phyloP scores from a whole-genome alignment of 2,113 vertebrate genomes.

The Erinaceus europaeus region DNA sequence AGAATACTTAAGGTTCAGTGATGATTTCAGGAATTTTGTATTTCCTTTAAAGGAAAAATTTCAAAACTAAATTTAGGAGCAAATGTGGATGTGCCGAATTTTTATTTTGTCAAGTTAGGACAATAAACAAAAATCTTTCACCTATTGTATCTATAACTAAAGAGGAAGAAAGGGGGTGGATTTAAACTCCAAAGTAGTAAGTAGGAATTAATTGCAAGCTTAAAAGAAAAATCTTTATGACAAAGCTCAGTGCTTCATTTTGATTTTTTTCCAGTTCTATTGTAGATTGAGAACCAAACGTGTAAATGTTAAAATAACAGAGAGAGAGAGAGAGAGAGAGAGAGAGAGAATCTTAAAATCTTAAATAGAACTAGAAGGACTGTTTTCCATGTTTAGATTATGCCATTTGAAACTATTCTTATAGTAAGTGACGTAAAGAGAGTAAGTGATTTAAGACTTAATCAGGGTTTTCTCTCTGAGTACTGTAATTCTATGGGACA shows the following conservation, averaged over 20 bases:
- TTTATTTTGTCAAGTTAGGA: constrained; percentile 17
- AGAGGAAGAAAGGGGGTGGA: neutral
- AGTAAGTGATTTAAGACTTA: neutral
- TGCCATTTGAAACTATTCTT: constrained; percentile 21
- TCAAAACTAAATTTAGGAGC: neutral
- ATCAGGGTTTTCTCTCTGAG: neutral
- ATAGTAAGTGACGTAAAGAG: neutral
- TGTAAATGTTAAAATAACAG: neutral
- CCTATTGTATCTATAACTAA: neutral
- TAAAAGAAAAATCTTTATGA: neutral
- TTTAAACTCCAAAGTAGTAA: neutral
- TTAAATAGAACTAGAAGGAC: neutral
- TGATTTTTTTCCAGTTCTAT: neutral
- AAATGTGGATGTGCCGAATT: neutral
- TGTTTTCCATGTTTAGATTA: neutral
- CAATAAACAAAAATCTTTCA: neutral
- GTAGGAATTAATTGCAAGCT: neutral
- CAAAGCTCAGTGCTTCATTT: neutral
- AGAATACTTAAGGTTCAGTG: neutral
- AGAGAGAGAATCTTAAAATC: constrained; percentile 1
- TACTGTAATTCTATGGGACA: neutral
- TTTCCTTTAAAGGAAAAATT: constrained; percentile 27
- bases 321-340: too few species aligned
- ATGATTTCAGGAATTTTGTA: neutral
- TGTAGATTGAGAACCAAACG: neutral